These are phyloP conservation scores for Stichodactyla mertensii DNA, from an alignment of 64 coral and sea anemone genomes.

Conservation along the genomic window DNA sequence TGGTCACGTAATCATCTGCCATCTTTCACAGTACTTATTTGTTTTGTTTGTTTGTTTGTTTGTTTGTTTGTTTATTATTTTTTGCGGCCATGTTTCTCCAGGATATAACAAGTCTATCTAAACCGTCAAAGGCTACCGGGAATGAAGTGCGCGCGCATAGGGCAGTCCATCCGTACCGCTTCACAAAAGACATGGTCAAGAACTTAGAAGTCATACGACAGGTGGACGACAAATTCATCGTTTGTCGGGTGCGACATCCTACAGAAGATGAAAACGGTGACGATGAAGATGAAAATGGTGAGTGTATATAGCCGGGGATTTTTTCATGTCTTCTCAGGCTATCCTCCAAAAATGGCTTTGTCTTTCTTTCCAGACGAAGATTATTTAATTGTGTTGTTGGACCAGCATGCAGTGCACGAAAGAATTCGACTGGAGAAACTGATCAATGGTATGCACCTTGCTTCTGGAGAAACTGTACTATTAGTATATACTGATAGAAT, in stretches of 20 bases:
- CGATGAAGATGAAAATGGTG: background rate
- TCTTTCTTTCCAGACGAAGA: slow-evolving; percentile 3
- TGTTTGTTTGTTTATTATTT: background rate
- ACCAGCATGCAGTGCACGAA: slow-evolving; percentile 97
- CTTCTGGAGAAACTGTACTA: background rate
- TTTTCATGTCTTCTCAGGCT: background rate
- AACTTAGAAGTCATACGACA: slow-evolving; percentile 70
- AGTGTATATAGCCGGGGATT: background rate
- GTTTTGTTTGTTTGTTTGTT: background rate
- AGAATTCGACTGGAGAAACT: slow-evolving; percentile 83
- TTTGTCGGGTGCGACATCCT: slow-evolving; percentile 36
- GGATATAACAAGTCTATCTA: slow-evolving; percentile 61
- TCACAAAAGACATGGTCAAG: slow-evolving; percentile 66
- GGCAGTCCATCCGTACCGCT: slow-evolving; percentile 63
- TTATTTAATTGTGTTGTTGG: slow-evolving; percentile 68
- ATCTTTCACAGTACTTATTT: background rate
- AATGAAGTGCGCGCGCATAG: slow-evolving; percentile 47
- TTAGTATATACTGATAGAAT: background rate
- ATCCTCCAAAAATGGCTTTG: background rate
- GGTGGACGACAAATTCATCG: slow-evolving; percentile 93
- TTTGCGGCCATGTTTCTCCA: background rate
- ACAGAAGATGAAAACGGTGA: background rate
- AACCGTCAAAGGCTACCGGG: slow-evolving; percentile 22
- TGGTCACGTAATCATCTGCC: too few relatives aligned
- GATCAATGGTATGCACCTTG: slow-evolving; percentile 44